Evolutionary conservation across 2,888 invertebrate species (phyloP), one percentile per base, ranked within the genome.

Genomic region (Ptychoptera contaminata): DNA sequence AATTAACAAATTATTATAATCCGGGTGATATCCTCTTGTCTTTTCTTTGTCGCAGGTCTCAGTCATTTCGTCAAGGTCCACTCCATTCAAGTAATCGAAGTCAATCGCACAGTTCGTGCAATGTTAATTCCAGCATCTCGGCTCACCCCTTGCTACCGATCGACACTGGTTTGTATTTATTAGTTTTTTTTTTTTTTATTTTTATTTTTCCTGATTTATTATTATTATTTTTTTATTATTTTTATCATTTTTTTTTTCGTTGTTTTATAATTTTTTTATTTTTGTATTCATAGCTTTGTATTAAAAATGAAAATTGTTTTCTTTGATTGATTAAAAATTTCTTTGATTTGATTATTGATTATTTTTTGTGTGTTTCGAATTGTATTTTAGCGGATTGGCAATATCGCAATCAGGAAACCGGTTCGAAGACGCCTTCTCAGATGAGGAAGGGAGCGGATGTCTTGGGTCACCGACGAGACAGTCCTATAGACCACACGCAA

Each of bases 61-160:
- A 87, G 72, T 88, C 88, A 73, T 88, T 87, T 79, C 85, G 87
- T 72, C 84, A 86, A 63, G 67, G 66, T 57, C 64, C 67, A 60
- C 60, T 66, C 62, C 66, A 66, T 60, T 60, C 64, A 59, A 65
- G 65, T 66, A 66, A 62, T 62, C 64, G 66, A 64, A 66, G 66
- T 62, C 67, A 66, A 59, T 66, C 66, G 70, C 72, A 73, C 69
- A 71, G 73, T 67, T 74, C 68, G 64, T 68, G 67, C 64, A 70
- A 77, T 72, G 79, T 80, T 73, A 82, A 81, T 75, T 77, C 81
- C 75, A 85, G 84, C 79, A 79, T 87, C 75, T 87, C 87, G 72
- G 87, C 87, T 71, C 87, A 87, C 74, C 87, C 87, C 72, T 79
- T 88, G 77, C 82, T 88, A 77, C 88, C 88, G 72, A 82, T 88